Percentiles rank a stretch among this genome's conserved stretches.
Conservation (phyloP, 2,113 vertebrate genomes). For the Colius striatus region DNA sequence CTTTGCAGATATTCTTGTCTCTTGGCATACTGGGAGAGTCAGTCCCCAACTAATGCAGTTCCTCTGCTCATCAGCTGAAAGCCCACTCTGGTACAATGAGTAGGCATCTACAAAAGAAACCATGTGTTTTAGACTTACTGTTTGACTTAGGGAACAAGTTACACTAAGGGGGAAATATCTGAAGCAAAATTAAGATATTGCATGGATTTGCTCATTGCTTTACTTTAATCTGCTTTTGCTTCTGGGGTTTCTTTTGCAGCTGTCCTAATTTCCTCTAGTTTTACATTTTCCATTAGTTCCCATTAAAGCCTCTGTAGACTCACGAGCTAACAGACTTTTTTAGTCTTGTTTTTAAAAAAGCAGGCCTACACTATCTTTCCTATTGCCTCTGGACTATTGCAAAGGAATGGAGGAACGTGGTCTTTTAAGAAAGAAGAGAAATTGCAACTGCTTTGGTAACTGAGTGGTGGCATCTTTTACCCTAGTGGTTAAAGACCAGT, state of each 20-base stretch:
- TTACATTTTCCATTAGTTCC: slow-evolving; percentile 46
- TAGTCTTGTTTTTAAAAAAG: neutral
- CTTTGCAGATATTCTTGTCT: neutral
- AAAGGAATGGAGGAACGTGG: neutral
- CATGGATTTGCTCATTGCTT: slow-evolving; percentile 16
- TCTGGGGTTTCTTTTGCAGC: slow-evolving; percentile 13
- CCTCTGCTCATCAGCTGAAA: neutral
- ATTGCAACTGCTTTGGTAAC: neutral
- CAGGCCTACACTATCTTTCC: neutral
- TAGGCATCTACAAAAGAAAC: neutral
- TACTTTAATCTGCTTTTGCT: slow-evolving; percentile 51
- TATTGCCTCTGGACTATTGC: neutral
- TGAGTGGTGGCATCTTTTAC: neutral
- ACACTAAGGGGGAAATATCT: neutral
- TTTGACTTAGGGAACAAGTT: neutral
- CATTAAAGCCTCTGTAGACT: neutral
- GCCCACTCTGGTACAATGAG: neutral
- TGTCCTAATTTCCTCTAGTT: slow-evolving; percentile 56
- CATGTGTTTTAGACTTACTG: neutral
- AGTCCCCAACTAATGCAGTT: neutral
- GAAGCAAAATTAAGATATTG: slow-evolving; percentile 37
- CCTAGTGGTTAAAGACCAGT: neutral
- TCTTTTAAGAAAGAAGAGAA: neutral
- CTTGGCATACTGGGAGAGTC: fast-evolving
- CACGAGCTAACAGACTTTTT: neutral